Base-by-base conservation (phyloP, 1,140 invertebrate genomes). In the Dendrolimus kikuchii region DNA sequence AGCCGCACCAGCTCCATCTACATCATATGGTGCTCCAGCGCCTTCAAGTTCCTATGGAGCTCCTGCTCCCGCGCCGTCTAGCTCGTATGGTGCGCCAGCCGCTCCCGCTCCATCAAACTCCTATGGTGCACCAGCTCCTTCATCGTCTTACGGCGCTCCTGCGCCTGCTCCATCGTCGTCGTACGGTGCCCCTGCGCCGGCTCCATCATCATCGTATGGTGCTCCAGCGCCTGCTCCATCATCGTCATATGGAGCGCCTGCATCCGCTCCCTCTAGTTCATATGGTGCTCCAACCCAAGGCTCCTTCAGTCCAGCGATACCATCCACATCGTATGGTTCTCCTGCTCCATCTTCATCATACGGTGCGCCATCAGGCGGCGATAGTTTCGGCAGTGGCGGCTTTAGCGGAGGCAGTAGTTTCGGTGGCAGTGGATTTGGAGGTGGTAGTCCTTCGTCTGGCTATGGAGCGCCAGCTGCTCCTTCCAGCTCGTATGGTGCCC, bases 121-220 rank as follows among this genome's bases (percentile, higher is more conserved):
- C 7, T 77, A 77, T 42, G 78, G 77, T 10, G 74, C 76, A 71
- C 57, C 43, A 43, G 10, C 65, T 44, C 55, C 56, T 23, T 53
- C 68, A 23, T 23, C 23, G 23, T 23, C 23, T 23, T 23, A 23
- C 23, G 23, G 23, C 23, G 23, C 23, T 23, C 23, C 23, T 23
- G 23, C 23, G 1, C 23, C 23, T 0, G 78, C 75, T 2, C 84
- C 83, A 0, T 66, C 66, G n/a, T 76, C 67, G 57, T 77, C 62
- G 46, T 89, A 90, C 49, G 89, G 88, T 7, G 81, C 89, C 4
- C 88, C 89, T 43, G 82, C 85, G 6, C 77, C 65, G 45, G 73
- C 78, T 42, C 79, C 84, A 64, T 66, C 82, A 57, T 76, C 77
- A 0, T 86, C 77, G 46, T 89, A 90, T 51, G 86, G 85, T 9